Evolutionary conservation across 2,113 vertebrate genomes (phyloP), one percentile per base, ranked within the genome.

Genomic region (Falcunculus frontatus): DNA sequence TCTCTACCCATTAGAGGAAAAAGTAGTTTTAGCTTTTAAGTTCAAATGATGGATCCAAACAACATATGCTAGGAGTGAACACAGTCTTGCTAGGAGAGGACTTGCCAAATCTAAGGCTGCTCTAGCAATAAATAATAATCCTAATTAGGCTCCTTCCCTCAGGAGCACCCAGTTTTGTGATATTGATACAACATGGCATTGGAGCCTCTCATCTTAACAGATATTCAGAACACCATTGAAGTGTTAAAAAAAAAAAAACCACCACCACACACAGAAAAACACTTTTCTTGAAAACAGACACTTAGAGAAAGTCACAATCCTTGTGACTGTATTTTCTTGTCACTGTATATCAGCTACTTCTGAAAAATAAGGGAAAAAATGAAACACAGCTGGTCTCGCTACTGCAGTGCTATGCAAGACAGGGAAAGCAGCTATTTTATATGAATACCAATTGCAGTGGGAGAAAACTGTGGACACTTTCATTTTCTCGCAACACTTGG

Each of bases 1-100:
- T 87, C 84, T 91, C 87, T 87, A 76, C 63, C 81, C 90, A 93
- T 94, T 95, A 95, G 87, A 78, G 87, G 87, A 89, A 95, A 90
- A 94, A 95, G 70, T 91, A 91, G 89, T 93, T 93, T 87, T 32
- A 93, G 93, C 78, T 96, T 91, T 90, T 82, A 90, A 95, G 84
- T 94, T 96, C 91, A 94, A 90, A 83, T 87, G 86, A 83, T 57
- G 63, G 63, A 91, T 88, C 89, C 82, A 96, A 96, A 96, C 91
- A 93, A 84, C 94, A 96, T 95, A 94, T 96, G 94, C 72, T 94
- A 85, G 70, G 84, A 92, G 67, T 76, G 90, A 95, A 93, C 82
- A 83, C 75, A 95, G 37, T 57, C 94, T 88, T 94, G 90, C 87
- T 87, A 70, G 74, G 70, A 94, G 72, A 39, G 70, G 35, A 37